A percentile compares a stretch with the other conserved stretches of the same genome.
phyloP scores from a whole-genome alignment of 2,113 vertebrate species.

The Scopus umbretta region DNA sequence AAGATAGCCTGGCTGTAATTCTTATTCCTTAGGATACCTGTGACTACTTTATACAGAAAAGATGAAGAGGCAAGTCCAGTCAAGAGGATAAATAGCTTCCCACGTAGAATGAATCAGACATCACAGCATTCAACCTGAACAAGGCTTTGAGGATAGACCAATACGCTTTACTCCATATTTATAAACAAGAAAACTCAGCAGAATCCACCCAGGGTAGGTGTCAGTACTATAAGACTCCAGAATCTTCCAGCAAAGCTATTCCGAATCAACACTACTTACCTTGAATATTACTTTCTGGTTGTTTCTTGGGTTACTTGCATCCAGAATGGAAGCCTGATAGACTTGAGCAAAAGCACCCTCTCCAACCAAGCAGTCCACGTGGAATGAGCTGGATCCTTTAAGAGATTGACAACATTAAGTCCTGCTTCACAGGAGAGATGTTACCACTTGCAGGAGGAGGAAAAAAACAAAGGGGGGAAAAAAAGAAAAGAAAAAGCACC shows the following conservation, averaged over 20 bases:
- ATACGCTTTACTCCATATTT: neutral
- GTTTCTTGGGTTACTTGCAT: slow-evolving; percentile 63
- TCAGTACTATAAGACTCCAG: neutral
- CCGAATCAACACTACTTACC: slow-evolving; percentile 64
- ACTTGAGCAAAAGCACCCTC: slow-evolving; percentile 92
- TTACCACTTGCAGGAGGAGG: neutral
- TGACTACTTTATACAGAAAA: neutral
- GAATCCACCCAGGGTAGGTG: neutral
- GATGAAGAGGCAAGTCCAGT: neutral
- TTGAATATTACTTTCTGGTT: slow-evolving; percentile 83
- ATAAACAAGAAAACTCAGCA: neutral
- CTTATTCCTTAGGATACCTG: neutral
- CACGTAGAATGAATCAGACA: neutral
- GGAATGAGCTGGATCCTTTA: slow-evolving; percentile 75
- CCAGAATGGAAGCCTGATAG: slow-evolving; percentile 79
- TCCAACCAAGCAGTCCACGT: slow-evolving; percentile 81
- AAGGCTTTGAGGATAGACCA: neutral
- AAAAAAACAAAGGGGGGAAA: neutral
- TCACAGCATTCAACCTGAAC: neutral
- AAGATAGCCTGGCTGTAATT: neutral
- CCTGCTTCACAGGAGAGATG: neutral
- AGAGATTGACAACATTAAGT: neutral
- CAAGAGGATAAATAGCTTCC: neutral
- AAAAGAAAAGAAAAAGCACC: neutral
- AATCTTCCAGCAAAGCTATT: neutral